These are phyloP conservation scores for Gambusia yucatana DNA, from an alignment of 2,797 vertebrate species.

Conservation along the genomic window DNA sequence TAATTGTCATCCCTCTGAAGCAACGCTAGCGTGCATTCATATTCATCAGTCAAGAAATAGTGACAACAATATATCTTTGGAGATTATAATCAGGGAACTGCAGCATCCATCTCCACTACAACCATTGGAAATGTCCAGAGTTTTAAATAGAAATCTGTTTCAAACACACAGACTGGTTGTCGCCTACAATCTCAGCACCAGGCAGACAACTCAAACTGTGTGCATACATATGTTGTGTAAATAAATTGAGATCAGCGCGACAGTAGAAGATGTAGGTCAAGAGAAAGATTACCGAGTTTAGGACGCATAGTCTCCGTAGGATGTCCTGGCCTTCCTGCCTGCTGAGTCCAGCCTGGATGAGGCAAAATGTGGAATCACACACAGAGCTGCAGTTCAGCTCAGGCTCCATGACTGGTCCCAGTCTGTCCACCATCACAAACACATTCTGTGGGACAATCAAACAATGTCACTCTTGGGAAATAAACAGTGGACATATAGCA, in stretches of 20 bases:
- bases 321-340: constrained; percentile 77
- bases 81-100: not conserved
- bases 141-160: not conserved
- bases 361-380: constrained; percentile 81
- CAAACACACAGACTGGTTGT: not conserved
- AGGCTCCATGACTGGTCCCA: constrained; percentile 83
- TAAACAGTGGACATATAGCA: not conserved
- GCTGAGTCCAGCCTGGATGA: constrained; percentile 79
- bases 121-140: not conserved
- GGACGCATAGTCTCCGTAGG: constrained; percentile 87
- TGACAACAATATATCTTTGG: not conserved
- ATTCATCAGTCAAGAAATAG: not conserved
- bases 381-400: constrained; percentile 91
- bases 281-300: constrained; percentile 79
- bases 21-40: not conserved
- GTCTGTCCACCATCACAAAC: constrained; percentile 66
- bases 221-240: not conserved
- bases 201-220: not conserved
- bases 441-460: constrained; percentile 67
- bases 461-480: not conserved
- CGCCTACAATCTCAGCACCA: not conserved
- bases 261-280: not conserved
- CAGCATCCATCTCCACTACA: not conserved
- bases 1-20: not conserved
- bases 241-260: not conserved